These are phyloP conservation scores for Podargus strigoides DNA, from an alignment of 2,797 vertebrate genomes.

Conservation along the genomic window DNA sequence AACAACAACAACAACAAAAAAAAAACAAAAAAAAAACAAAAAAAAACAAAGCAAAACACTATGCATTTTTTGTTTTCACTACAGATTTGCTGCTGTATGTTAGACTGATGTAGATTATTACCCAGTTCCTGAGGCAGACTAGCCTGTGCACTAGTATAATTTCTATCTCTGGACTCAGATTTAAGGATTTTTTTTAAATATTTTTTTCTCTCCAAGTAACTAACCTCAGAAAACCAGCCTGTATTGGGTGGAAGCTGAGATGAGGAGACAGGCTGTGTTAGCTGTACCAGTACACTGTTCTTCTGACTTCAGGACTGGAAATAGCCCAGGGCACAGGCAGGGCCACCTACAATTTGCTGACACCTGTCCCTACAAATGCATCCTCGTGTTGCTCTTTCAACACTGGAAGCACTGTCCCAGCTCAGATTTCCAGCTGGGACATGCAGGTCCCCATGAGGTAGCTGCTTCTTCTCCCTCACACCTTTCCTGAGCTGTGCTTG, in stretches of 20 bases:
- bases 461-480: not conserved
- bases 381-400: accelerated
- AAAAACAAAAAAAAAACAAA: not conserved
- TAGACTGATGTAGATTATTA: not conserved
- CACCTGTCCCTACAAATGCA: not conserved
- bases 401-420: not conserved
- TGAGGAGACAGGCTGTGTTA: not conserved
- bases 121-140: not conserved
- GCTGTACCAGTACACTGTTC: too few species aligned
- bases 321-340: not conserved
- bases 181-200: not conserved
- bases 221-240: not conserved
- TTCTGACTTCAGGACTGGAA: not conserved
- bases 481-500: not conserved
- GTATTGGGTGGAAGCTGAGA: not conserved
- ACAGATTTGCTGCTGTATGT: not conserved
- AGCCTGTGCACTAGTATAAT: not conserved
- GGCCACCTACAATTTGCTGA: not conserved
- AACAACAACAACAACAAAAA: too few species aligned
- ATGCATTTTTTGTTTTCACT: not conserved
- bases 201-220: not conserved
- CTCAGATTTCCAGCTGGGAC: not conserved
- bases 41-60: too few species aligned
- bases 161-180: not conserved
- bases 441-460: too few species aligned